Percentiles rank a stretch among this genome's conserved stretches.
phyloP scores from a whole-genome alignment of 2,797 vertebrate species.

The Malurus splendens region DNA sequence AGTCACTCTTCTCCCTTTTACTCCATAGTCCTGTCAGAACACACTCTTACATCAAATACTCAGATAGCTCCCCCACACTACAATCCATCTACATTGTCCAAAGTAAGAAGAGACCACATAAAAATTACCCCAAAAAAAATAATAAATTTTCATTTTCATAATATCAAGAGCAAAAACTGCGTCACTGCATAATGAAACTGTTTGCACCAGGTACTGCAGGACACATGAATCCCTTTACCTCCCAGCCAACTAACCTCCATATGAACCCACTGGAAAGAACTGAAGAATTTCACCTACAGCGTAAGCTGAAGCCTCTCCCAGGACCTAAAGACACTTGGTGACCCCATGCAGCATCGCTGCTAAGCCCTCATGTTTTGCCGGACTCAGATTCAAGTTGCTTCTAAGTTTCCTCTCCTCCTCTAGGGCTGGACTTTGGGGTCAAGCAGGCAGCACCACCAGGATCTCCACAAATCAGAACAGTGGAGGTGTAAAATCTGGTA shows the following conservation, averaged over 20 bases:
- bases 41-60: not conserved
- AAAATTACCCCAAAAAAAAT: not conserved
- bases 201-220: not conserved
- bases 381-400: not conserved
- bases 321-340: constrained; percentile 5
- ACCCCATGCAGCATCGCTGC: not conserved
- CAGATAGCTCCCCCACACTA: not conserved
- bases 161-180: not conserved
- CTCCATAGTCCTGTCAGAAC: not conserved
- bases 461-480: not conserved
- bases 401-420: not conserved
- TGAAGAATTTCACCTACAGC: constrained; percentile 32
- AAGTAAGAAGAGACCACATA: not conserved
- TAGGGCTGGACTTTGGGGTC: not conserved
- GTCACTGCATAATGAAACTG: not conserved
- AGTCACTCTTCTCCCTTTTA: not conserved
- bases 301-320: constrained; percentile 5
- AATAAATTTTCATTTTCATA: not conserved
- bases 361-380: constrained; percentile 31
- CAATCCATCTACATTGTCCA: not conserved
- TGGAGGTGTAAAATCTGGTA: not conserved
- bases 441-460: not conserved
- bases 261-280: constrained; percentile 25
- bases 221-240: not conserved
- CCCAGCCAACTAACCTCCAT: not conserved